These are phyloP conservation scores for Onychorhynchus coronatus DNA, from an alignment of 2,113 vertebrate genomes.

Conservation along the genomic window DNA sequence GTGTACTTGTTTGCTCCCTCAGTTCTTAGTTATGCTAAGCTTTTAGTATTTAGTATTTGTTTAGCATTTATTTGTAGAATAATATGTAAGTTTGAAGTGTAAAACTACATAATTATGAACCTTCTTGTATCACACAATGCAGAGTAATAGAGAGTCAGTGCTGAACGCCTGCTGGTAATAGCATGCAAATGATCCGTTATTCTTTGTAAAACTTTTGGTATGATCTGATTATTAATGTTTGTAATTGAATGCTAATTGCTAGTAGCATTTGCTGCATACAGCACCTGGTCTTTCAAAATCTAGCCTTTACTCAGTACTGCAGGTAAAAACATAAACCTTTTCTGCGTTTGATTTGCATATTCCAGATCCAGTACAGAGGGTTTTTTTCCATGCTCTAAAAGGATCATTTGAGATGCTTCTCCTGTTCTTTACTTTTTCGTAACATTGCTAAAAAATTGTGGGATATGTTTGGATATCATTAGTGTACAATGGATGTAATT, in stretches of 20 bases:
- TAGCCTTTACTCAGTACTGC: not conserved
- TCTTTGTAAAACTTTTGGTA: not conserved
- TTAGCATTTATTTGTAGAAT: not conserved
- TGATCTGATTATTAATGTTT: conserved; percentile 5
- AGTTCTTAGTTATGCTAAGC: not conserved
- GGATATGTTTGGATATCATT: not conserved
- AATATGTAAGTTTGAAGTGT: not conserved
- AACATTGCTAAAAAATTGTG: not conserved
- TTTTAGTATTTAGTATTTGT: not conserved
- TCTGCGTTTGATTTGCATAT: not conserved
- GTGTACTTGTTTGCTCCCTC: not conserved
- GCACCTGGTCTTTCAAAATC: not conserved
- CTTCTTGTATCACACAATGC: not conserved
- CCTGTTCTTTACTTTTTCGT: not conserved
- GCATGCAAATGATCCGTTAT: conserved; percentile 23
- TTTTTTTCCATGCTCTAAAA: not conserved
- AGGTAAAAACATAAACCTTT: not conserved
- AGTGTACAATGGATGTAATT: not conserved
- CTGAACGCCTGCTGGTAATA: not conserved
- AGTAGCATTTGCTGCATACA: not conserved
- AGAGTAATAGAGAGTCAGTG: not conserved
- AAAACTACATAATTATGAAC: not conserved
- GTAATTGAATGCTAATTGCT: conserved; percentile 1
- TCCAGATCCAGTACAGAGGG: not conserved
- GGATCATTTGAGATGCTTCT: conserved; percentile 52